Evolutionary conservation across 1,140 invertebrate genomes (phyloP).

Genomic region (Platyura marginata): DNA sequence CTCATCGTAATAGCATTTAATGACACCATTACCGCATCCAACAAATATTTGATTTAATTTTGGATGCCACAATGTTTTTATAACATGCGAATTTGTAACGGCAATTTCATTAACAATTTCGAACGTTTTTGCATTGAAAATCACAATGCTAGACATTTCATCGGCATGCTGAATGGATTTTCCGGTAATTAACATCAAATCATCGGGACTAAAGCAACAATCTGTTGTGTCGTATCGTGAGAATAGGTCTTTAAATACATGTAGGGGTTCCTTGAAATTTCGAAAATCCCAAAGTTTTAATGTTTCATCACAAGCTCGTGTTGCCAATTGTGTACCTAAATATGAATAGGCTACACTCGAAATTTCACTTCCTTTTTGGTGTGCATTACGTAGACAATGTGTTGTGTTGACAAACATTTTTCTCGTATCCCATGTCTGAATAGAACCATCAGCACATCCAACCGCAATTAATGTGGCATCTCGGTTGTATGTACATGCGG

Average conservation of each 20-base stretch:
- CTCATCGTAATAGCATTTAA: constrained; percentile 83
- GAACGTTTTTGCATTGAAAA: constrained; percentile 67
- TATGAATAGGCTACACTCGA: constrained; percentile 80
- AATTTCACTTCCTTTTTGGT: constrained; percentile 64
- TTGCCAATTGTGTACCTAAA: constrained; percentile 54
- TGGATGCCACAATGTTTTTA: constrained; percentile 89
- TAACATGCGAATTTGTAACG: constrained; percentile 62
- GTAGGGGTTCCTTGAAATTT: constrained; percentile 60
- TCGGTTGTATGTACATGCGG: constrained; percentile 61
- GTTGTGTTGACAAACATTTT: constrained; percentile 67
- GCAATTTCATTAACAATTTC: constrained; percentile 52
- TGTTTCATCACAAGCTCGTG: constrained; percentile 79
- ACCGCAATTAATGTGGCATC: constrained; percentile 81
- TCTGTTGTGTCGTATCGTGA: constrained; percentile 85
- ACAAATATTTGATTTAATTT: constrained; percentile 93
- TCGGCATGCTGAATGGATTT: constrained; percentile 55
- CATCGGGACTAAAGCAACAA: constrained; percentile 71
- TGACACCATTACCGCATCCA: constrained; percentile 76
- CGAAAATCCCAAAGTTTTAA: constrained; percentile 91
- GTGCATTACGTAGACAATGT: constrained; percentile 57
- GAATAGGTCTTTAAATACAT: constrained; percentile 47
- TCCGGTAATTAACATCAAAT: constrained; percentile 74
- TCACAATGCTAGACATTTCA: constrained; percentile 53
- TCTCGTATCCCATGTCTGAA: constrained; percentile 95
- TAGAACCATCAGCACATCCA: constrained; percentile 82